Evolutionary conservation across 92 coral and sea anemone genomes (phyloP).

Genomic region (Zoanthus gigantus): DNA sequence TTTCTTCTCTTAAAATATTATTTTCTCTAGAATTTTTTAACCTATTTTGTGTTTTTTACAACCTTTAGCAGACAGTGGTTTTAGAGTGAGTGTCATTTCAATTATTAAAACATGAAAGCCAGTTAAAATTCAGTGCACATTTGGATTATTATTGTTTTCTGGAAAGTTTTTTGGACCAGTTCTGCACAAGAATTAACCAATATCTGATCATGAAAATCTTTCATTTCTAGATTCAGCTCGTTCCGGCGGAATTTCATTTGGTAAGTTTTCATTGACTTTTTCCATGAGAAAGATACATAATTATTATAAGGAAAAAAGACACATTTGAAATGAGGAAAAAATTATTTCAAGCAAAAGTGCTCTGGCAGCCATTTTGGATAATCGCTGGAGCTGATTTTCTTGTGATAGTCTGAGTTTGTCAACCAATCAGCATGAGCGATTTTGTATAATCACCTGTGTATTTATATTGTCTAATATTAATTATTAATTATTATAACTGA

Average conservation of each 20-base stretch:
- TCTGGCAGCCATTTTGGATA: slow-evolving; percentile 32
- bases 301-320: slow-evolving; percentile 9
- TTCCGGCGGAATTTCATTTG: slow-evolving; percentile 30
- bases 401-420: slow-evolving; percentile 36
- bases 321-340: slow-evolving; percentile 32
- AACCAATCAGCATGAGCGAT: slow-evolving; percentile 35
- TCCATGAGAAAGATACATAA: slow-evolving; percentile 1
- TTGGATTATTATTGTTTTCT: slow-evolving; percentile 11
- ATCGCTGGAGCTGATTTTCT: slow-evolving; percentile 34
- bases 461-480: slow-evolving; percentile 30
- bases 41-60: slow-evolving; percentile 20
- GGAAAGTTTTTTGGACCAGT: slow-evolving; percentile 20
- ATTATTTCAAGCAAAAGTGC: slow-evolving; percentile 35
- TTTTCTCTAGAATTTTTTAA: slow-evolving; percentile 19
- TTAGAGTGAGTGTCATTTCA: slow-evolving; percentile 22
- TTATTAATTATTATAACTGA: slow-evolving; percentile 32
- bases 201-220: slow-evolving; percentile 28
- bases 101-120: slow-evolving; percentile 20
- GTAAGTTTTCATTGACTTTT: slow-evolving; percentile 11
- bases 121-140: slow-evolving; percentile 21
- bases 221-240: slow-evolving; percentile 30
- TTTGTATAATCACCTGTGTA: slow-evolving; percentile 35
- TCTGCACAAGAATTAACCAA: slow-evolving; percentile 20
- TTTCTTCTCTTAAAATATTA: slow-evolving; percentile 5
- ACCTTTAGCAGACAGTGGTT: slow-evolving; percentile 23